Percentiles rank a stretch among this genome's conserved stretches.
These are phyloP conservation scores for Vipera ursinii DNA, from an alignment of 2,797 vertebrate species.

Conservation along the genomic window DNA sequence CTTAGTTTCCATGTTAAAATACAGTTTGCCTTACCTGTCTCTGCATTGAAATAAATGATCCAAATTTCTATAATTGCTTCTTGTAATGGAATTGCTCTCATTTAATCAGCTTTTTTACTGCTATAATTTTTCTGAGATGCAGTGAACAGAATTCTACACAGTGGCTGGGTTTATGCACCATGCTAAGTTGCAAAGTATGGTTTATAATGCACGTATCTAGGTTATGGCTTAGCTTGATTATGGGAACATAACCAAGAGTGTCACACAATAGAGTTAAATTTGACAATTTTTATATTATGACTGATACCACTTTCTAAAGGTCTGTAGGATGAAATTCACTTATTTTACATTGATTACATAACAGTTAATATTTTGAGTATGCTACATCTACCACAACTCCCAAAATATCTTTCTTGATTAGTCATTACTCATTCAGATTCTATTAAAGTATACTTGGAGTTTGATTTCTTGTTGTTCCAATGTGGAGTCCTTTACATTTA, in stretches of 20 bases:
- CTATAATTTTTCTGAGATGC: neutral
- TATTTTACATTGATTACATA: neutral
- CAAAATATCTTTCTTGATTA: neutral
- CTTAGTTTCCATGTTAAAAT: neutral
- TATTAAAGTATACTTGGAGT: neutral
- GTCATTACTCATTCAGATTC: neutral
- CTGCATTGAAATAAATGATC: neutral
- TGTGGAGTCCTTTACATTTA: neutral
- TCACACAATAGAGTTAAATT: neutral
- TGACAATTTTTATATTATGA: neutral
- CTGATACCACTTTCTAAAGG: neutral
- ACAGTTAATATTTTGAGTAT: neutral
- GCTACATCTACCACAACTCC: neutral
- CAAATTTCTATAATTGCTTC: neutral
- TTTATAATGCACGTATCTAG: neutral
- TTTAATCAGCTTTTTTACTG: neutral
- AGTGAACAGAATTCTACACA: neutral
- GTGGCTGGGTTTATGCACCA: neutral
- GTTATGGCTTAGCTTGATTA: neutral
- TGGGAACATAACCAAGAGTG: neutral
- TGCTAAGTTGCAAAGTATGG: neutral
- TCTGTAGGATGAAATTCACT: neutral
- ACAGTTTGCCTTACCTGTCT: too few species aligned
- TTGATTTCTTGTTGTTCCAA: neutral
- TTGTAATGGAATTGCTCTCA: neutral